Evolutionary conservation across 1,140 invertebrate genomes (phyloP).

Genomic region (Drosophila littoralis): DNA sequence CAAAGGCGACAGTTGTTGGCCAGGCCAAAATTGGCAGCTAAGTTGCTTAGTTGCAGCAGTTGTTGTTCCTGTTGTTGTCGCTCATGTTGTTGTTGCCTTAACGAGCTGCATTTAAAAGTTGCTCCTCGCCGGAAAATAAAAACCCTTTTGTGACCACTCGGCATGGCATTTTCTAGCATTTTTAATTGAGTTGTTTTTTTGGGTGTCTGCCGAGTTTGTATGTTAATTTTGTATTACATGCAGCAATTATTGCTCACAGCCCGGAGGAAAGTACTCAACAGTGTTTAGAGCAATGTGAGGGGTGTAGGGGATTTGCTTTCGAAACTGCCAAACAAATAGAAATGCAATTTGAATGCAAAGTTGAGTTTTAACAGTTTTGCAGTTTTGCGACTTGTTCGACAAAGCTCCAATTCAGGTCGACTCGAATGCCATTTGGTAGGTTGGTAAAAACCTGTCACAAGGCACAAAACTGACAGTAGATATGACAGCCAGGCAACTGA

Average conservation of each 20-base stretch:
- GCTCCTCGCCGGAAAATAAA: conserved; percentile 11
- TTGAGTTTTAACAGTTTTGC: conserved; percentile 50
- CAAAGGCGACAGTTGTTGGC: conserved; percentile 50
- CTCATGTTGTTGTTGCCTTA: conserved; percentile 8
- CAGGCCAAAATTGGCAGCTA: conserved; percentile 19
- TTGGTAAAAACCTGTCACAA: conserved; percentile 61
- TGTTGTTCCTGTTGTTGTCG: not conserved
- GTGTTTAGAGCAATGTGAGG: not conserved
- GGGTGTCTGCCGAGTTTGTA: conserved; percentile 43
- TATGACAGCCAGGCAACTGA: conserved; percentile 1
- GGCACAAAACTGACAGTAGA: conserved; percentile 22
- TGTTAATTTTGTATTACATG: conserved; percentile 54
- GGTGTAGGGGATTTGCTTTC: conserved; percentile 15
- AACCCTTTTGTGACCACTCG: conserved; percentile 30
- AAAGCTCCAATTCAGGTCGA: conserved; percentile 69
- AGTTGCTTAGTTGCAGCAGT: conserved; percentile 3
- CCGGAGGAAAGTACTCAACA: conserved; percentile 23
- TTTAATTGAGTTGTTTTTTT: conserved; percentile 51
- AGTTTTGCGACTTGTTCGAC: conserved; percentile 40
- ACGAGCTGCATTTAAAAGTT: conserved; percentile 47
- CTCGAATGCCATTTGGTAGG: conserved; percentile 49
- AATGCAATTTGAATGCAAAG: conserved; percentile 76
- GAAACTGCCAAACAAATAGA: conserved; percentile 67
- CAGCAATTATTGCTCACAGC: conserved; percentile 50
- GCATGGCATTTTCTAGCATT: conserved; percentile 32